Base-by-base conservation (phyloP, 1,140 invertebrate genomes). In the Drosophila oshimai region DNA sequence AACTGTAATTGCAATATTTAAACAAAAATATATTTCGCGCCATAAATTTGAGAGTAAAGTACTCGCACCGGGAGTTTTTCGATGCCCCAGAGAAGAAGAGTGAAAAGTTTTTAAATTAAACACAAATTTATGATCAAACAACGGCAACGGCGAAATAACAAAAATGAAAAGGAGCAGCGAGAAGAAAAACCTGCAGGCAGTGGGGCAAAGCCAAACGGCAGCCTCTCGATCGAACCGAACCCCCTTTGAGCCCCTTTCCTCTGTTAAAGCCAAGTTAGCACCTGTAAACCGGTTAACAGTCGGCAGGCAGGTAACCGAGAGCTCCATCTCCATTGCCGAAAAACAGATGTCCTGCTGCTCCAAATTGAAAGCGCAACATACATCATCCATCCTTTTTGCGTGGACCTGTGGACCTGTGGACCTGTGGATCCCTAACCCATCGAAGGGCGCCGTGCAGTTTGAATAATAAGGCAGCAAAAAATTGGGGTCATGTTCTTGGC, bases 321-420 rank as follows among this genome's bases (percentile, higher is more conserved):
- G 55, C 55, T 33, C 36, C 37, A 55, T 61, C 54, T 55, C 49
- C 37, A 55, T 61, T 50, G 50, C 49, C 50, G 45, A 60, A 74
- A 78, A 89, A 89, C 84, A 89, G 84, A 89, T 89, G 84, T 89
- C 84, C 84, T 89, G 84, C 84, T 89, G 84, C 84, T 89, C 86
- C 84, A 89, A 89, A 89, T 89, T 89, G 84, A 89, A 89, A 80
- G 84, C 86, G 58, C 84, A 86, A 89, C 84, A 89, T 89, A 86
- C 86, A 89, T 89, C 84, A 89, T 89, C 75, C 81, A 65, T 69
- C 44, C 77, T 69, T 44, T 39, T 33, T 44, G 29, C 53, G 62
- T 51, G 57, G 28, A 44, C 33, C 37, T 51, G n/a, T n/a, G n/a
- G n/a, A n/a, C n/a, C n/a, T n/a, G n/a, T n/a, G n/a, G n/a, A n/a